Percentiles rank a stretch among this genome's conserved stretches.
Conservation (phyloP, 1,140 invertebrate genomes). For the Calliopsis andreniformis region DNA sequence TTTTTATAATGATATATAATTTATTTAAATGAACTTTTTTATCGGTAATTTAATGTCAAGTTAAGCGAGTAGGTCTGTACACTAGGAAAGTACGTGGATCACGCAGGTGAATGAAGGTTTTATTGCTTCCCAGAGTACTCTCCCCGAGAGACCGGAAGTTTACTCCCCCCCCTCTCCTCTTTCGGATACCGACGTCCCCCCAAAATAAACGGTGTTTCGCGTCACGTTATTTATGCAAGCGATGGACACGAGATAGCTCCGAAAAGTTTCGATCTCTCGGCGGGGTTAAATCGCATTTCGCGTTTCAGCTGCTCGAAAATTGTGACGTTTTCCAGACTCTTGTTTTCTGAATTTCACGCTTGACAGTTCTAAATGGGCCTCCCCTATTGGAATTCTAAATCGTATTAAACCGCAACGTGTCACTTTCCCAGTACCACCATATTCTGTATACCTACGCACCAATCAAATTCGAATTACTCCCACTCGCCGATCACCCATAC, state of each 20-base stretch:
- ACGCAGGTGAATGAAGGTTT: slow-evolving; percentile 22
- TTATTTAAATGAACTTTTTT: too few relatives aligned
- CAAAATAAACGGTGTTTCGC: slow-evolving; percentile 54
- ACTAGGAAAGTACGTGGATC: slow-evolving; percentile 34
- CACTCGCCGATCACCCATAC: not conserved
- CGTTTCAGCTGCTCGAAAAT: slow-evolving; percentile 52
- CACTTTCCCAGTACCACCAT: not conserved
- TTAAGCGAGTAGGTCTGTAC: not conserved
- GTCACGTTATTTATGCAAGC: slow-evolving; percentile 57
- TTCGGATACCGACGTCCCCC: not conserved
- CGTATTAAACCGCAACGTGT: slow-evolving; percentile 44
- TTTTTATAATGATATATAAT: too few relatives aligned
- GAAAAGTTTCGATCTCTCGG: slow-evolving; percentile 54
- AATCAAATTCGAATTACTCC: slow-evolving; percentile 36
- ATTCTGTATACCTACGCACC: slow-evolving; percentile 19
- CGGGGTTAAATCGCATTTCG: slow-evolving; percentile 43
- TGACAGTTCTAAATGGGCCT: slow-evolving; percentile 47
- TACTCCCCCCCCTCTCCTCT: not conserved
- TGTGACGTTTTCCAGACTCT: slow-evolving; percentile 39
- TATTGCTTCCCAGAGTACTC: slow-evolving; percentile 36
- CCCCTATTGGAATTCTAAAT: slow-evolving; percentile 43
- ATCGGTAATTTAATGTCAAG: too few relatives aligned
- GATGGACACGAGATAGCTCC: slow-evolving; percentile 46
- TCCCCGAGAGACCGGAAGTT: slow-evolving; percentile 50
- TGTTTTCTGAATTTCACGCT: slow-evolving; percentile 48